Evolutionary conservation across 2,113 vertebrate genomes (phyloP).

Genomic region (Gobio gobio): DNA sequence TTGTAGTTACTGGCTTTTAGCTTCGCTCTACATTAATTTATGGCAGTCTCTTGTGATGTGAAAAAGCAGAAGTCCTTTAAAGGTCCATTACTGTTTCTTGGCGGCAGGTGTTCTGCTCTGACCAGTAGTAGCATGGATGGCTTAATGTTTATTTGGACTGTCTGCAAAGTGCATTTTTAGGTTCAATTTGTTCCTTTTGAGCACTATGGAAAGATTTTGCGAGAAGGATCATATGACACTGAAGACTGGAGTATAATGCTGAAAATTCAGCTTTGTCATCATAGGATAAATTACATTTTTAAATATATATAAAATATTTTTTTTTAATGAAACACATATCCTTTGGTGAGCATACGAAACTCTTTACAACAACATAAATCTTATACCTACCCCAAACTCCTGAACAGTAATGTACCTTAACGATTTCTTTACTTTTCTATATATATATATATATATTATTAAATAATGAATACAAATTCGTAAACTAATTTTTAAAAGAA

Average conservation of each 20-base stretch:
- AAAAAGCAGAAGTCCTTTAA: slow-evolving; percentile 49
- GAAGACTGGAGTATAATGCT: too few relatives aligned
- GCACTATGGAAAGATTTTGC: slow-evolving; percentile 20
- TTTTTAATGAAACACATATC: too few relatives aligned
- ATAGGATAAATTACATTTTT: too few relatives aligned
- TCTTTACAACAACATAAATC: too few relatives aligned
- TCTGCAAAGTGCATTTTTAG: slow-evolving; percentile 12
- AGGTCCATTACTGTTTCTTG: slow-evolving; percentile 49
- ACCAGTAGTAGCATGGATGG: slow-evolving; percentile 22
- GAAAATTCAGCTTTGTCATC: too few relatives aligned
- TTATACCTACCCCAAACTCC: too few relatives aligned
- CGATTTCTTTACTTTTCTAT: too few relatives aligned
- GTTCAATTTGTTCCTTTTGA: slow-evolving; percentile 25
- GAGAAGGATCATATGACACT: background rate
- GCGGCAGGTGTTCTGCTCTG: background rate
- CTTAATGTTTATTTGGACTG: slow-evolving; percentile 18
- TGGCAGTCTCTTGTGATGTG: slow-evolving; percentile 50
- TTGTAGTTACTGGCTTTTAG: slow-evolving; percentile 57
- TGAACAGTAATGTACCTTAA: too few relatives aligned
- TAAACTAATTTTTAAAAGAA: background rate
- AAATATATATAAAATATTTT: too few relatives aligned
- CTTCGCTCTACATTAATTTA: slow-evolving; percentile 57
- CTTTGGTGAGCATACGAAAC: too few relatives aligned
- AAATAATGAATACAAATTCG: too few relatives aligned
- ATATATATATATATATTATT: too few relatives aligned